Evolutionary conservation across 2,113 vertebrate genomes (phyloP), one percentile per base, ranked within the genome.

Genomic region (Xenus cinereus): DNA sequence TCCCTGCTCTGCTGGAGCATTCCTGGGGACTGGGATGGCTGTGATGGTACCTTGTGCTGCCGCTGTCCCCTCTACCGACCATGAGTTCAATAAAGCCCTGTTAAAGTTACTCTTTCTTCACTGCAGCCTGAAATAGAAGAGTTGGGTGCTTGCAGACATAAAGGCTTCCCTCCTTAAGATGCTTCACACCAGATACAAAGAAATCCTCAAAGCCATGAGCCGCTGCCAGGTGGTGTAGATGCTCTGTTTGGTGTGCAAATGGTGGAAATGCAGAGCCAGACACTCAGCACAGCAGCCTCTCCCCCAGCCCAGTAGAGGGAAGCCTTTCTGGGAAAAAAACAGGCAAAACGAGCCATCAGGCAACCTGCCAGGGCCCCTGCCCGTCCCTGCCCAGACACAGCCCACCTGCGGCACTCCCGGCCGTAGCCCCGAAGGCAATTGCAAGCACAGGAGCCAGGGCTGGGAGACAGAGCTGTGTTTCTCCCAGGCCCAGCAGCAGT

Each of bases 391-490:
- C 37, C 2, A 2, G 14, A 3, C 77, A 39, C 35, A 57, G 46
- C 53, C 71, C 22, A 28, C 39, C 17, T 0, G 6, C 26, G 50
- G 46, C 46, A 5, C 28, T 32, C 27, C 30, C 2, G 5, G 80
- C 23, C 8, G 0, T 3, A 17, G 50, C 27, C 64, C 30, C 1
- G 1, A 45, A 43, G 64, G 39, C 9, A 16, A 5, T 64, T 33
- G 26, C 76, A 53, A 50, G 18, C 21, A 24, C 33, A 41, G 41
- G n/a, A 68, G 73, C 22, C 18, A 17, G 54, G 46, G 11, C 53
- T 78, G 66, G 43, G 54, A 57, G 28, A 9, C 15, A 28, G 53
- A 45, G 10, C 48, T 32, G 28, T 71, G 37, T 41, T 56, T 45
- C 51, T 62, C 13, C 27, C 27, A 48, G 19, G 37, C 18, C 15